A percentile compares a stretch with the other conserved stretches of the same genome.
Evolutionary conservation across 2,113 vertebrate species (phyloP).

Genomic region (Vireo altiloquus): DNA sequence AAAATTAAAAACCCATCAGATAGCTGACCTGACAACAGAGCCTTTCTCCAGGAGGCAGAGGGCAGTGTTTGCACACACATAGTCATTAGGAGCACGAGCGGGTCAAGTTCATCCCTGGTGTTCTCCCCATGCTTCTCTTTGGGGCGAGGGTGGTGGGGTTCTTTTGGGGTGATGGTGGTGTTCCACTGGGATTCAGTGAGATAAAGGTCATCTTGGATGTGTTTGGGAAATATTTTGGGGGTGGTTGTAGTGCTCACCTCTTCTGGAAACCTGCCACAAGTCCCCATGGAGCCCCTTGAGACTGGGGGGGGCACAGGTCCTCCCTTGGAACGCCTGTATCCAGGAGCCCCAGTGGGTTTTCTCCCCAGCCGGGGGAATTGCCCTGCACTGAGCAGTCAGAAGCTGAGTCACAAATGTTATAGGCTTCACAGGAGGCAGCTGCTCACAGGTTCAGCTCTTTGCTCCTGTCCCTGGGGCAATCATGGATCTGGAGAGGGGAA

Average conservation of each 20-base stretch:
- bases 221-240: neutral
- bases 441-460: neutral
- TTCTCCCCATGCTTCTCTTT: neutral
- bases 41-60: slow-evolving; percentile 50
- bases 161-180: neutral
- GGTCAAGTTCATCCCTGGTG: neutral
- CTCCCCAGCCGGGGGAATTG: neutral
- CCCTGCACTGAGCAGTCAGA: neutral
- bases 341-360: rapidly evolving
- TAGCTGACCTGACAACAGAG: neutral
- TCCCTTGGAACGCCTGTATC: rapidly evolving
- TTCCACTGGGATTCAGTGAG: neutral
- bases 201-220: neutral
- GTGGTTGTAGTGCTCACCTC: neutral
- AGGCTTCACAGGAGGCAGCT: neutral
- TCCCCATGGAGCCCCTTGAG: neutral
- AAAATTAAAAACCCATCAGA: neutral
- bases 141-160: neutral
- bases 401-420: rapidly evolving
- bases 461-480: neutral
- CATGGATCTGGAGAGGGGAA: neutral
- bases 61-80: slow-evolving; percentile 58
- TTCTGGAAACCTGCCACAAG: rapidly evolving
- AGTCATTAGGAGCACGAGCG: rapidly evolving
- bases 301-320: neutral